Evolutionary conservation across 2,113 vertebrate species (phyloP).

Genomic region (Rhinogobius similis): DNA sequence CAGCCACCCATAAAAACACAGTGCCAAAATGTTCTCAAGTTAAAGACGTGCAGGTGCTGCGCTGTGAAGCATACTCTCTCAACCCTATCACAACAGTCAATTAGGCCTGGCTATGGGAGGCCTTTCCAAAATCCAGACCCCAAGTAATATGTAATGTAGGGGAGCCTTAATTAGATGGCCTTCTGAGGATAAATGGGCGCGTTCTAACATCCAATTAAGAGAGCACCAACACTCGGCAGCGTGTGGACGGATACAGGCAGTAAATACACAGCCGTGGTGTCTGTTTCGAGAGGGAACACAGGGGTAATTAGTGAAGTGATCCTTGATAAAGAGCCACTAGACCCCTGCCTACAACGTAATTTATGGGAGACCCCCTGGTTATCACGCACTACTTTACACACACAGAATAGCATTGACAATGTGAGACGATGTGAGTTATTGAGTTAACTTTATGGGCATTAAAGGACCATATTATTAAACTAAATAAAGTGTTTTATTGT

Average conservation of each 20-base stretch:
- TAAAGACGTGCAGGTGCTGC: constrained; percentile 27
- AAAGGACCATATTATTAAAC: too few species aligned
- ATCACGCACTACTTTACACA: constrained; percentile 24
- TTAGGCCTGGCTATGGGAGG: constrained; percentile 62
- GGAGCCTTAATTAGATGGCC: constrained; percentile 72
- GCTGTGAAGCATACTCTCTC: constrained; percentile 28
- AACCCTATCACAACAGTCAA: constrained; percentile 66
- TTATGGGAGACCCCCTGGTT: constrained; percentile 35
- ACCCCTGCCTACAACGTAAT: constrained; percentile 44
- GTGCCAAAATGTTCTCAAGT: constrained; percentile 28
- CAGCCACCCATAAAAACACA: constrained; percentile 11
- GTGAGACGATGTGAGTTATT: constrained; percentile 1
- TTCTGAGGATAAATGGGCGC: constrained; percentile 66
- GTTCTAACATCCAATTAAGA: constrained; percentile 75
- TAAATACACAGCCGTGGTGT: constrained; percentile 24
- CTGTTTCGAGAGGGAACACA: constrained; percentile 55
- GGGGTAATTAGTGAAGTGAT: constrained; percentile 62
- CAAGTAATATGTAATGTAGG: constrained; percentile 59
- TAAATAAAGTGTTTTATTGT: too few species aligned
- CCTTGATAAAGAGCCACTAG: constrained; percentile 55
- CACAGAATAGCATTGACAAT: constrained; percentile 14
- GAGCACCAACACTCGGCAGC: constrained; percentile 42
- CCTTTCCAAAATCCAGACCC: constrained; percentile 44
- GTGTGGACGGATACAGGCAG: constrained; percentile 34
- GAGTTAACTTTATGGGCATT: too few species aligned